Base-by-base conservation (phyloP, 2,888 invertebrate genomes). In the Nomada hirtipes region DNA sequence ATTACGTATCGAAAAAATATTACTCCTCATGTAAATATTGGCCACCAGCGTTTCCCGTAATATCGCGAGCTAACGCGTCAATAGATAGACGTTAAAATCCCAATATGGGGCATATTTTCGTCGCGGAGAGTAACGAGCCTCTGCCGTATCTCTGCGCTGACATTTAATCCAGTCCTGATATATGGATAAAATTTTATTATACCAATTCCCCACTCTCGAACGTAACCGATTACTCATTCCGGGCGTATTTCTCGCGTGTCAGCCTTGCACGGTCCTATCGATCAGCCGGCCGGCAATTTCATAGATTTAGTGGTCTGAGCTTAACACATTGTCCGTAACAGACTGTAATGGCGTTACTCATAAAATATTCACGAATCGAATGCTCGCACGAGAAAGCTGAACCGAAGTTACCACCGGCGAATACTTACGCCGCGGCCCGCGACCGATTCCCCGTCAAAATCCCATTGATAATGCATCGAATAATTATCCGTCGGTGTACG, bases 401-500 rank as follows among this genome's bases (percentile, higher is more conserved):
- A 59, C 63, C 67, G 72, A 86, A 86, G 84, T 79, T 67, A 80
- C 36, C 79, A 76, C 79, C 75, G 79, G 77, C 84, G 83, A 82
- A 61, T 82, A 75, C 77, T 86, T 71, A 29, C 75, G 59, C 36
- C 85, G 50, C 50, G 52, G 13, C 7, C 59, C 29, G 60, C 53
- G 57, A 50, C 57, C 63, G 72, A 63, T 67, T 80, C 74, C 69
- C 74, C 76, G 75, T 76, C 76, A 80, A 85, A 85, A 83, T 71
- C 79, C 29, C 78, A 78, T 85, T 74, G 82, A 86, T 87, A 87
- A 87, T 87, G 74, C 78, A 87, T 79, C 85, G 80, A 86, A 85
- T 85, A 87, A 83, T 86, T 87, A 82, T 83, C 82, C 77, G 67
- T 75, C 72, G 63, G 59, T 52, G 67, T 60, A 65, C 72, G 50